Percentiles rank a stretch among this genome's conserved stretches.
These are phyloP conservation scores for Camponotus vicinus DNA, from an alignment of 1,140 invertebrate species.

Conservation along the genomic window DNA sequence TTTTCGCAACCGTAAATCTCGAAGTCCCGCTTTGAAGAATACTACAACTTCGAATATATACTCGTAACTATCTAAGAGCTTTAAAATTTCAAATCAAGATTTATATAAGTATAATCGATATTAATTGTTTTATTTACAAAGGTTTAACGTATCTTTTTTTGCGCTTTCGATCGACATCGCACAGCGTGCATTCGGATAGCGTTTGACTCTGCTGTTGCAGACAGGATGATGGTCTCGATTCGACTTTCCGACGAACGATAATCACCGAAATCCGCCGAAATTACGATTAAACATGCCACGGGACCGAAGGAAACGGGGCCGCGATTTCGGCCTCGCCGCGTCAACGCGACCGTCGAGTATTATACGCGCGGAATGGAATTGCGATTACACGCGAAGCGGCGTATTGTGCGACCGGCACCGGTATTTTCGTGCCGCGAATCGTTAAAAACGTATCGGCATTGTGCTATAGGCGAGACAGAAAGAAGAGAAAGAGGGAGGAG, in stretches of 20 bases:
- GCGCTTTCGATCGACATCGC: background rate
- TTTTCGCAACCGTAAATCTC: background rate
- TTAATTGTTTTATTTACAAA: background rate
- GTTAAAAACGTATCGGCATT: slow-evolving; percentile 68
- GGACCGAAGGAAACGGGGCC: slow-evolving; percentile 39
- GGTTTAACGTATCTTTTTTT: background rate
- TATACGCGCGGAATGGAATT: slow-evolving; percentile 55
- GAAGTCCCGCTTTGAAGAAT: background rate
- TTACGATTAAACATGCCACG: slow-evolving; percentile 50
- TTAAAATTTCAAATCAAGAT: background rate
- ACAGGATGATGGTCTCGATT: background rate
- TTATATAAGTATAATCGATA: background rate
- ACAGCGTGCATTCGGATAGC: background rate
- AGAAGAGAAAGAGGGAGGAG: slow-evolving; percentile 10
- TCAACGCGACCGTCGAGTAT: slow-evolving; percentile 49
- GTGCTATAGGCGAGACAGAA: slow-evolving; percentile 52
- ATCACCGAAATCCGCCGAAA: slow-evolving; percentile 32
- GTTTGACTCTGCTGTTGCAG: slow-evolving; percentile 4
- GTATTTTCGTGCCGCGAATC: slow-evolving; percentile 62
- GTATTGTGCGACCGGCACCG: slow-evolving; percentile 49
- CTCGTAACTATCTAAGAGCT: background rate
- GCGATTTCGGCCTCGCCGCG: slow-evolving; percentile 51
- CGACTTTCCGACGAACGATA: slow-evolving; percentile 43
- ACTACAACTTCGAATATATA: background rate
- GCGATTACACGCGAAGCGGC: slow-evolving; percentile 49